Conservation (phyloP, 2,113 vertebrate genomes). For the Gnathonemus echidnorhynchus region DNA sequence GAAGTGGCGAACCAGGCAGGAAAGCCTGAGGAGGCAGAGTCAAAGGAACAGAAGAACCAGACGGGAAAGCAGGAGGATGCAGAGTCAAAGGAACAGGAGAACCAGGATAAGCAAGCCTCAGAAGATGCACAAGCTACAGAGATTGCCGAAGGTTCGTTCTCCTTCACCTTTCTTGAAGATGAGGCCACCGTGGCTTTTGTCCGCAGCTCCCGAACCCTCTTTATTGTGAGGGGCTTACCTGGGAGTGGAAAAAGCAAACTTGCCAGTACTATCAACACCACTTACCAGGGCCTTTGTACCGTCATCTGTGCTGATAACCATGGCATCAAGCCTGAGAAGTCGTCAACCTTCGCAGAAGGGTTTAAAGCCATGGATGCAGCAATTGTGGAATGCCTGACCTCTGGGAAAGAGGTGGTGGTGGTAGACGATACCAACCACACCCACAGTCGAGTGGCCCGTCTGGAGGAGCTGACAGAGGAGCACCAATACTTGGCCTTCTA, state of each 20-base stretch:
- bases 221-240: conserved; percentile 75
- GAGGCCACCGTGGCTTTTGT: conserved; percentile 66
- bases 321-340: conserved; percentile 56
- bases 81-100: conserved; percentile 16
- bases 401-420: conserved; percentile 58
- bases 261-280: conserved; percentile 59
- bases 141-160: conserved; percentile 48
- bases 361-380: conserved; percentile 72
- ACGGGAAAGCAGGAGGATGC: neutral
- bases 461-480: conserved; percentile 72
- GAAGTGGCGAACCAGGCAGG: neutral
- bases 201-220: conserved; percentile 67
- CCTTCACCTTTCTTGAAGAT: conserved; percentile 69
- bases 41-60: conserved; percentile 17
- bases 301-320: conserved; percentile 65
- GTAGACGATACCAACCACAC: conserved; percentile 85
- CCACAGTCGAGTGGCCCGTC: conserved; percentile 68
- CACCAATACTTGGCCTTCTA: conserved; percentile 66
- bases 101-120: conserved; percentile 23
- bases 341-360: conserved; percentile 46
- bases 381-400: conserved; percentile 63
- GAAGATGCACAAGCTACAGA: neutral
- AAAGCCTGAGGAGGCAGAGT: neutral
- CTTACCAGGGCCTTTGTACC: conserved; percentile 67
- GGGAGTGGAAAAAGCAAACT: conserved; percentile 81